Base-by-base conservation (phyloP, 2,888 invertebrate genomes). In the Atethmia centrago region DNA sequence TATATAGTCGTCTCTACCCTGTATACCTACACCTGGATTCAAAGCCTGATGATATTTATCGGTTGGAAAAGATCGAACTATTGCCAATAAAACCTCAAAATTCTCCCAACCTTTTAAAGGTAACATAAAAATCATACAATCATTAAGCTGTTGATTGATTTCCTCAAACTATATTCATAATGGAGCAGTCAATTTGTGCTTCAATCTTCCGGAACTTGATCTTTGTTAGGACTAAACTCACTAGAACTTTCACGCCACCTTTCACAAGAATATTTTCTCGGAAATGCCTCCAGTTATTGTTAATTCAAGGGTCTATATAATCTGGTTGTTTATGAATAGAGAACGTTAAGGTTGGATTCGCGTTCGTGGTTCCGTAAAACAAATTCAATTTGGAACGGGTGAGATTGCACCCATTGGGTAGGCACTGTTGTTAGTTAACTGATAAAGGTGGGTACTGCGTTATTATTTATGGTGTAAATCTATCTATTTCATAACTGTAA, bases 361-460 rank as follows among this genome's bases (percentile, higher is more conserved):
- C 88, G 82, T 87, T 82, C 74, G 78, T 87, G 84, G 82, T 80
- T 86, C 84, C 83, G 89, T 87, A 89, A 90, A 90, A 82, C 89
- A 84, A 92, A 91, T 92, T 90, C 82, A 87, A 92, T 91, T 90
- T 82, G 84, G 81, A 84, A 89, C 88, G 89, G 79, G 67, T 77
- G 63, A 83, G 49, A 65, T 79, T 77, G 79, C 80, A 80, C 82
- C 84, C 78, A 77, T 64, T 49, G n/a, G 49, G 10, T 42, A 42
- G 31, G 16, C 31, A 65, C 40, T 19, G 16, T 73, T 19, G 16
- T 73, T 71, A 64, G 36, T 59, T 70, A 55, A 61, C n/a, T 68
- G n/a, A 71, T 79, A 71, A 76, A 79, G 51, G 36, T 56, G 31
- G 16, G 4, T 68, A 62, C 45, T 4, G 3, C 1, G 45, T 51